Conservation (phyloP, 2,888 invertebrate genomes). For the Drosophila anomalata region DNA sequence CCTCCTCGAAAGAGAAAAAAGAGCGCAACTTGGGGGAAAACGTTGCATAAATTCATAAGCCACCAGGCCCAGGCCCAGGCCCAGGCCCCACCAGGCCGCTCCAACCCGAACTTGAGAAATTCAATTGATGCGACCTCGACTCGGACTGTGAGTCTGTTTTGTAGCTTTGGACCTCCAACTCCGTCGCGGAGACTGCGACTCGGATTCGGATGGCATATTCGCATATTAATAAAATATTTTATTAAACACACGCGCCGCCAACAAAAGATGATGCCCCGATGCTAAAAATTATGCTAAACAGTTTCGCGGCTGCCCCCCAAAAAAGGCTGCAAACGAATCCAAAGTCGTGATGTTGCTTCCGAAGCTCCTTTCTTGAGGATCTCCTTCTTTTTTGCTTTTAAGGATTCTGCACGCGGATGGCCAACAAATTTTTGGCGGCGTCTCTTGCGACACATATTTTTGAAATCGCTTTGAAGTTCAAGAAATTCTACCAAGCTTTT, state of each 20-base stretch:
- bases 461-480: constrained; percentile 36
- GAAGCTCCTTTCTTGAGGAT: constrained; percentile 8
- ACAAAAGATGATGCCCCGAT: constrained; percentile 34
- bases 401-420: constrained; percentile 37
- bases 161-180: constrained; percentile 8
- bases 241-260: constrained; percentile 77
- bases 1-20: constrained; percentile 28
- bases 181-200: constrained; percentile 13
- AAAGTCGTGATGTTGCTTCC: constrained; percentile 68
- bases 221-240: constrained; percentile 80
- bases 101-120: constrained; percentile 66
- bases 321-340: constrained; percentile 74
- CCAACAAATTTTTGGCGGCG: constrained; percentile 82
- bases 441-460: constrained; percentile 83
- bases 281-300: constrained; percentile 75
- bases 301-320: constrained; percentile 61
- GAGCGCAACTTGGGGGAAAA: constrained; percentile 46
- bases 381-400: neutral
- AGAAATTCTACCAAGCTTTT: constrained; percentile 36
- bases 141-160: constrained; percentile 5
- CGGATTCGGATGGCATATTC: constrained; percentile 57
- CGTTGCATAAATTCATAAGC: constrained; percentile 79
- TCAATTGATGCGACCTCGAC: constrained; percentile 73
- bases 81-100: constrained; percentile 1
- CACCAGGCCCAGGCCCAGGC: constrained; percentile 52